Conservation (phyloP, 2,888 invertebrate species). For the Thumatha senex region DNA sequence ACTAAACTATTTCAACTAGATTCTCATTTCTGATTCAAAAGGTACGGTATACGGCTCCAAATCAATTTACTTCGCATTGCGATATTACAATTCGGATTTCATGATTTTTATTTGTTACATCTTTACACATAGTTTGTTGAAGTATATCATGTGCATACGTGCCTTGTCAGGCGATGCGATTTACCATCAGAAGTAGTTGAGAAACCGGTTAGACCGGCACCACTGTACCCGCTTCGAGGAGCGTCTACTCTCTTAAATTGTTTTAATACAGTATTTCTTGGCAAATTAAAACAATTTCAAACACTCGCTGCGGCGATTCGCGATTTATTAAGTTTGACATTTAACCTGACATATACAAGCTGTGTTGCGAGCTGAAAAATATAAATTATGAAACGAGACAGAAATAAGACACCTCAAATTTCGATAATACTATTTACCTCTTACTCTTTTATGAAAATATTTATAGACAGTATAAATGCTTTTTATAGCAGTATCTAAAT, state of each 20-base stretch:
- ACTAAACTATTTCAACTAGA: slow-evolving; percentile 5
- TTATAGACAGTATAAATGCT: no score
- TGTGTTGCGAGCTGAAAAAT: slow-evolving; percentile 8
- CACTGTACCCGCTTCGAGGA: slow-evolving; percentile 56
- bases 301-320: slow-evolving; percentile 21
- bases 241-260: slow-evolving; percentile 57
- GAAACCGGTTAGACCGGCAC: slow-evolving; percentile 76
- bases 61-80: slow-evolving; percentile 25
- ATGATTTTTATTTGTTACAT: slow-evolving; percentile 35
- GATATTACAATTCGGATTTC: slow-evolving; percentile 31
- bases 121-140: slow-evolving; percentile 35
- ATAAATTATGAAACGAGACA: slow-evolving; percentile 3
- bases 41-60: not conserved
- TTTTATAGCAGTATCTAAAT: no score
- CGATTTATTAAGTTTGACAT: slow-evolving; percentile 20
- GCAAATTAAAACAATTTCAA: slow-evolving; percentile 58
- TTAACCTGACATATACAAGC: slow-evolving; percentile 5
- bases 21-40: slow-evolving; percentile 8
- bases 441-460: slow-evolving; percentile 2
- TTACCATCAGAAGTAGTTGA: slow-evolving; percentile 73
- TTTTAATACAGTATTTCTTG: slow-evolving; percentile 64
- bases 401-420: slow-evolving; percentile 5
- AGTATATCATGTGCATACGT: slow-evolving; percentile 60
- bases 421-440: not conserved
- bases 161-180: slow-evolving; percentile 75